A percentile compares a stretch with the other conserved stretches of the same genome.
phyloP scores from a whole-genome alignment of 30 jellyfish, hydroid and myxozoan species.

The Cassiopea xamachana region DNA sequence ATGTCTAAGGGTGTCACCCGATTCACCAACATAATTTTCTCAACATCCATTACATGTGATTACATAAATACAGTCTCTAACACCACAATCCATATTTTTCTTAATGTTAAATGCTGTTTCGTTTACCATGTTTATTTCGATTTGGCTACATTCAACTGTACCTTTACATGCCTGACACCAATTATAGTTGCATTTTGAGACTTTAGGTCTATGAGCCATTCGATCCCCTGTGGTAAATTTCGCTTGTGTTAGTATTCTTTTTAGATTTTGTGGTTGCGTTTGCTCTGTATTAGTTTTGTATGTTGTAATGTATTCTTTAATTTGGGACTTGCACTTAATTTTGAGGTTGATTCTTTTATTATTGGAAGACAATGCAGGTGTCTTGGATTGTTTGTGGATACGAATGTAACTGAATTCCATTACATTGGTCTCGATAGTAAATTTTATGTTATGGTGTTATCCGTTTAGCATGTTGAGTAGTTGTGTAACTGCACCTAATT shows the following conservation, averaged over 20 bases:
- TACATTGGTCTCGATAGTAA: background rate
- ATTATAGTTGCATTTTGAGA: slow-evolving; percentile 12
- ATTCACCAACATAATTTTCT: background rate
- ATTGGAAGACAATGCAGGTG: background rate
- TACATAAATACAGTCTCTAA: background rate
- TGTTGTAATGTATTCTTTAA: background rate
- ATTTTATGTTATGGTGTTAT: background rate
- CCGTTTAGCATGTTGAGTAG: slow-evolving; percentile 22
- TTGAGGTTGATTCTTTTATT: slow-evolving; percentile 41
- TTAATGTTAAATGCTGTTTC: background rate
- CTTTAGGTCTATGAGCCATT: slow-evolving; percentile 1
- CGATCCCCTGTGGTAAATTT: background rate
- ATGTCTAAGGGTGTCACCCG: background rate
- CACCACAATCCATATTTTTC: background rate
- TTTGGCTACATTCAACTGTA: background rate
- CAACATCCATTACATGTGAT: background rate
- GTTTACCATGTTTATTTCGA: background rate
- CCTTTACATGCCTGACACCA: background rate
- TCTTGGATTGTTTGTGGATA: slow-evolving; percentile 19
- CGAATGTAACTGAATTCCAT: background rate
- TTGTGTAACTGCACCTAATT: slow-evolving; percentile 21
- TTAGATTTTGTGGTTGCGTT: slow-evolving; percentile 18
- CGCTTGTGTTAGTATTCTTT: slow-evolving; percentile 17
- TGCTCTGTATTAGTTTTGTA: slow-evolving; percentile 24
- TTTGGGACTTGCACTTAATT: slow-evolving; percentile 27